These are phyloP conservation scores for Notechis scutatus DNA, from an alignment of 2,113 vertebrate genomes.

Conservation along the genomic window DNA sequence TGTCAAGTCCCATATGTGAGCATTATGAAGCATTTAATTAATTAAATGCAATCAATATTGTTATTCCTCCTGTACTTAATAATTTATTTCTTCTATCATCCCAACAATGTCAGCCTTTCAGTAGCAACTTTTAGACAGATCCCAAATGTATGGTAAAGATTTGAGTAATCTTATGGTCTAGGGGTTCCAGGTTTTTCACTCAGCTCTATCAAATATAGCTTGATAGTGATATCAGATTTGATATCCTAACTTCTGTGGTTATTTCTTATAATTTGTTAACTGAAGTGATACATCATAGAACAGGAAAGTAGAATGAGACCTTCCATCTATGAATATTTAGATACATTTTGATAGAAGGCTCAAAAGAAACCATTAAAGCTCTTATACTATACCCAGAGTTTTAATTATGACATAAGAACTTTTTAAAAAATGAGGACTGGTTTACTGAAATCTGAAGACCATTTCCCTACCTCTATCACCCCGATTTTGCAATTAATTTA, in stretches of 20 bases:
- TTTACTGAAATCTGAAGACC: constrained; percentile 3
- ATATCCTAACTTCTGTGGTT: not conserved
- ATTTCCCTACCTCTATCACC: not conserved
- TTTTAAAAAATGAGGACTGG: not conserved
- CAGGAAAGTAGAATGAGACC: not conserved
- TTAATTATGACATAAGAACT: not conserved
- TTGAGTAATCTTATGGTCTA: not conserved
- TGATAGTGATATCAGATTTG: not conserved
- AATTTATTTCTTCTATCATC: not conserved
- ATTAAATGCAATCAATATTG: not conserved
- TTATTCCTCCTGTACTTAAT: not conserved
- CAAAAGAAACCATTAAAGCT: constrained; percentile 3
- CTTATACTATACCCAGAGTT: not conserved
- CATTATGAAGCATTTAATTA: not conserved
- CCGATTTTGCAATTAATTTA: not conserved
- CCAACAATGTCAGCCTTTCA: not conserved
- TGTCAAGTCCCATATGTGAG: not conserved
- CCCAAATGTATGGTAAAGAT: not conserved
- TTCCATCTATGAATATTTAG: not conserved
- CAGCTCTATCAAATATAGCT: not conserved
- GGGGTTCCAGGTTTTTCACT: not conserved
- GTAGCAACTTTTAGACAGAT: not conserved
- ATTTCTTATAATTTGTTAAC: not conserved
- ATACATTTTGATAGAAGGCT: not conserved
- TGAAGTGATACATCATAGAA: not conserved